Conservation (phyloP, 2,888 invertebrate species). For the Troides helena region DNA sequence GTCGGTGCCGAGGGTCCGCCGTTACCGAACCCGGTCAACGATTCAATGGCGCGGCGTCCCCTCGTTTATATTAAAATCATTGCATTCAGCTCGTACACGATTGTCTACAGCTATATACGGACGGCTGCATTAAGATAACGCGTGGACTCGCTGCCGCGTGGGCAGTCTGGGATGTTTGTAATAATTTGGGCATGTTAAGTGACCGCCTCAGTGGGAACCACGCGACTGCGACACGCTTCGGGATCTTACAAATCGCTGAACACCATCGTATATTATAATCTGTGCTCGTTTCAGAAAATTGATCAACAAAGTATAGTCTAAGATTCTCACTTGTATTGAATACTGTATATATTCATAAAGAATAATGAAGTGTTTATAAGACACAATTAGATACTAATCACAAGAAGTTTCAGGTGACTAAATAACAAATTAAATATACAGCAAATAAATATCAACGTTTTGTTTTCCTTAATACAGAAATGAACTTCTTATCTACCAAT, state of each 20-base stretch:
- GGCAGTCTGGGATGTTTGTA: constrained; percentile 16
- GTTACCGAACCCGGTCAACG: constrained; percentile 22
- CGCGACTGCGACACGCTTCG: neutral
- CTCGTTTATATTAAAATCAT: constrained; percentile 19
- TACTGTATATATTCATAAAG: too few species aligned
- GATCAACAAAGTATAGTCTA: neutral
- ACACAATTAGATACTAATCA: too few species aligned
- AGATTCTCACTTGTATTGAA: too few species aligned
- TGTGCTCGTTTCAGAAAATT: neutral
- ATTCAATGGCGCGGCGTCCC: constrained; percentile 28
- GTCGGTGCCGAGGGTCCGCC: constrained; percentile 31
- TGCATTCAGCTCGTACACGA: constrained; percentile 15
- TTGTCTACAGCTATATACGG: constrained; percentile 13
- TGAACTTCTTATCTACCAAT: too few species aligned
- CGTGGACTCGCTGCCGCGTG: constrained; percentile 12
- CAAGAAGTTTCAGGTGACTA: too few species aligned
- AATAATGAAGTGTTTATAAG: too few species aligned
- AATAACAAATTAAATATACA: too few species aligned
- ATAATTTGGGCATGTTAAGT: constrained; percentile 24
- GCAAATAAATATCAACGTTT: too few species aligned
- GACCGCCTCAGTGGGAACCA: constrained; percentile 7
- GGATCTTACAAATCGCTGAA: neutral
- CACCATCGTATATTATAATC: neutral
- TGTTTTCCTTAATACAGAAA: too few species aligned
- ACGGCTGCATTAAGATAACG: constrained; percentile 23